Evolutionary conservation across 2,888 invertebrate species (phyloP).

Genomic region (Ichneumoninae sp.): DNA sequence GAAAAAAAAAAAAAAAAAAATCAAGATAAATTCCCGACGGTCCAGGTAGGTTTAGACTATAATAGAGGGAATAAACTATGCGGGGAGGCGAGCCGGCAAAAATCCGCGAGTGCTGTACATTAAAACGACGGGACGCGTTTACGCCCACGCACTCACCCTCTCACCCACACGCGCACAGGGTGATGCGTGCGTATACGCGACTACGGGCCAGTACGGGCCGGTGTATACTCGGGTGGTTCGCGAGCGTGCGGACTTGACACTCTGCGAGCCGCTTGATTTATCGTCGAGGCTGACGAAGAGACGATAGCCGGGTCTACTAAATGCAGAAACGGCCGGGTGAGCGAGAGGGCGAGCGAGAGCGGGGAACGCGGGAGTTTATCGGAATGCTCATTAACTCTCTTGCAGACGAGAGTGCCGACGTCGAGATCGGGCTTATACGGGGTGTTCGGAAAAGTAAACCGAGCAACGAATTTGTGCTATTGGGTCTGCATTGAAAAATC

Average conservation of each 20-base stretch:
- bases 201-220: not conserved
- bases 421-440: slow-evolving; percentile 6
- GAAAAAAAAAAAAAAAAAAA: not conserved
- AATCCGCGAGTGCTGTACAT: slow-evolving; percentile 35
- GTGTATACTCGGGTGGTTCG: slow-evolving; percentile 23
- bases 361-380: slow-evolving; percentile 50
- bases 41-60: slow-evolving; percentile 19
- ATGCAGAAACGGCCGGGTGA: slow-evolving; percentile 37
- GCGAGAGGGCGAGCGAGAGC: slow-evolving; percentile 20
- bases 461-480: not conserved
- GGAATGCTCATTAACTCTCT: slow-evolving; percentile 50
- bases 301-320: slow-evolving; percentile 46
- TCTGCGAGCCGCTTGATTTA: slow-evolving; percentile 70
- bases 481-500: not conserved
- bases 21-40: slow-evolving; percentile 6
- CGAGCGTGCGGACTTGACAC: slow-evolving; percentile 42
- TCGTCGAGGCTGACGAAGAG: slow-evolving; percentile 67
- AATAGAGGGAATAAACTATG: slow-evolving; percentile 39
- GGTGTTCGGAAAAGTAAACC: not conserved
- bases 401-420: slow-evolving; percentile 13
- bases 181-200: not conserved
- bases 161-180: not conserved
- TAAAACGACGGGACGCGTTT: slow-evolving; percentile 49
- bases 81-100: slow-evolving; percentile 18
- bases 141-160: slow-evolving; percentile 24